Base-by-base conservation (phyloP, 2,113 vertebrate species). In the Limnothrissa miodon region DNA sequence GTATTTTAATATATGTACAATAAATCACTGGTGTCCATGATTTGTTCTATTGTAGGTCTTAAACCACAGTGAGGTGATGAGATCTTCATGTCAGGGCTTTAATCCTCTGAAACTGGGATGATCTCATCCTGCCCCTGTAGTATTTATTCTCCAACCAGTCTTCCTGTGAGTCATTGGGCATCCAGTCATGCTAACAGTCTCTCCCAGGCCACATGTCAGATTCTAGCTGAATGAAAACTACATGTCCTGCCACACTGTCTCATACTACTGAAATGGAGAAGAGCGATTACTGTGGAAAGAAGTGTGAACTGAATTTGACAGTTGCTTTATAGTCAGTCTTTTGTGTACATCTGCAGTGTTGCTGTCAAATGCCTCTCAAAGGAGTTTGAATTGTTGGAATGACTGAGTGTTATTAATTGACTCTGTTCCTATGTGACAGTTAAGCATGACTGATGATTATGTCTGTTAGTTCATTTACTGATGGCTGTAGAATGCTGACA, bases 341-440 rank as follows among this genome's bases (percentile, higher is more conserved):
- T 92, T 94, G 93, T 95, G 33, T 96, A 93, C 95, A 95, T 96
- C 96, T 95, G 95, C 95, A 94, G 94, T 93, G 98, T 99, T 99
- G 15, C 29, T 70, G 29, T 70, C 99, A 97, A 97, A 98, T 98
- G 97, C 96, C 96, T 96, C 96, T 96, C 97, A 96, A 96, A 97
- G 97, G 95, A 95, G 96, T 96, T 97, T 97, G 96, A 94, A 95
- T 93, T 93, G 96, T 95, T 95, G 96, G 96, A 96, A 96, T 99
- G 97, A 99, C 98, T 99, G 96, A 98, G 98, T 99, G 97, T 96
- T 97, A 96, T 96, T 99, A 99, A 99, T 99, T 99, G 98, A 99
- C 98, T 98, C 98, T 94, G 93, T 96, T 93, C 96, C 96, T 96
- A 96, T 97, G 95, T 99, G 98, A 98, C 97, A 98, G 96, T 95